Evolutionary conservation across 2,888 invertebrate species (phyloP).

Genomic region (Julus scanicus): DNA sequence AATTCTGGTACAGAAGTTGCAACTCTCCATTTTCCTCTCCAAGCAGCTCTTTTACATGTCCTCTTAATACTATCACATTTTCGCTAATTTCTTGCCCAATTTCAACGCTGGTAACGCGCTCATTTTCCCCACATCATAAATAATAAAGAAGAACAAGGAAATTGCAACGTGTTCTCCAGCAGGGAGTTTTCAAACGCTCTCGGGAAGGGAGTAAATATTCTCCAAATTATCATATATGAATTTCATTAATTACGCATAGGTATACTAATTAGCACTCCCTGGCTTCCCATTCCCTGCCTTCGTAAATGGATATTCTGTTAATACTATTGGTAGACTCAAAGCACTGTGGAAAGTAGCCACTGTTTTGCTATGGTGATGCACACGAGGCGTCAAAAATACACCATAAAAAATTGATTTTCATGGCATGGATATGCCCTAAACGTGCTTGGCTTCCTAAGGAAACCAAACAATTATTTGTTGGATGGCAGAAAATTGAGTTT

Average conservation of each 20-base stretch:
- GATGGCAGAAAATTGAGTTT: background rate
- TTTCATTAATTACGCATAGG: slow-evolving; percentile 33
- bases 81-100: slow-evolving; percentile 6
- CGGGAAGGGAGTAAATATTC: slow-evolving; percentile 31
- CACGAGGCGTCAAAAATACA: background rate
- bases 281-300: background rate
- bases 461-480: background rate
- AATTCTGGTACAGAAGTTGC: too few species aligned
- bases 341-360: slow-evolving; percentile 10
- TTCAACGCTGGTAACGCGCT: background rate
- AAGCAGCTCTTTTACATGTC: background rate
- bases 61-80: background rate
- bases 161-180: slow-evolving; percentile 33
- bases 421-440: slow-evolving; percentile 6
- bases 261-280: slow-evolving; percentile 20
- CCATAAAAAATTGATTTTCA: slow-evolving; percentile 10
- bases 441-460: background rate
- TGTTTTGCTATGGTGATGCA: background rate
- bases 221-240: slow-evolving; percentile 26
- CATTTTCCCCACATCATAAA: slow-evolving; percentile 27
- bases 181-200: slow-evolving; percentile 33
- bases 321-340: background rate
- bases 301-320: background rate
- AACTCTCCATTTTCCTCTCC: too few species aligned
- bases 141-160: slow-evolving; percentile 26